Percentiles rank a stretch among this genome's conserved stretches.
Evolutionary conservation across 2,888 invertebrate genomes (phyloP).

Genomic region (Caenorhabditis sp.): DNA sequence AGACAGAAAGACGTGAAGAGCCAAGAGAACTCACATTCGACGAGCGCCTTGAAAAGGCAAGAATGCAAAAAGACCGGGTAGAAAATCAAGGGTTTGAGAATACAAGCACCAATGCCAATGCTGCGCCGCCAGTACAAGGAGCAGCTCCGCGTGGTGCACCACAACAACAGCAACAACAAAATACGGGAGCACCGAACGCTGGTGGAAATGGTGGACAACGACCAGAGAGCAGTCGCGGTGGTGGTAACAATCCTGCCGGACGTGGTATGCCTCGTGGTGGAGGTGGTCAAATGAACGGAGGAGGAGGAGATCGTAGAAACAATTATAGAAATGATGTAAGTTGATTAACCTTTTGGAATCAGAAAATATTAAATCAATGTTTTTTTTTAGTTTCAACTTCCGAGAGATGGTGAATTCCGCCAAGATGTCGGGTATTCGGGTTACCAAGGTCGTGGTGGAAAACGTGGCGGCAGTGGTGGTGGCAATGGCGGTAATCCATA

Average conservation of each 20-base stretch:
- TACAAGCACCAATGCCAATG: neutral
- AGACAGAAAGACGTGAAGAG: conserved; percentile 20
- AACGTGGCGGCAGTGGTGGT: neutral
- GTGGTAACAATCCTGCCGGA: neutral
- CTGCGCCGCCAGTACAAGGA: neutral
- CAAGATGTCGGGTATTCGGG: neutral
- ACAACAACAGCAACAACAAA: too few species aligned
- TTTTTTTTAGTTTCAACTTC: neutral
- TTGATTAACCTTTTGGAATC: neutral
- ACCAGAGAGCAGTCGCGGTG: neutral
- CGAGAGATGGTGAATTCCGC: neutral
- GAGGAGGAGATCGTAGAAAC: neutral
- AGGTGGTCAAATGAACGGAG: neutral
- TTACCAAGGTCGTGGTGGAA: neutral
- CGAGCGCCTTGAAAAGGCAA: conserved; percentile 50
- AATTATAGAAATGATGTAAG: neutral
- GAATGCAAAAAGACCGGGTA: conserved; percentile 46
- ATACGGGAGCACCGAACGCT: neutral
- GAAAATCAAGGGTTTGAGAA: conserved; percentile 24
- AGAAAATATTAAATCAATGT: neutral
- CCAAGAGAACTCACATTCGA: conserved; percentile 54
- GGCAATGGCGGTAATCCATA: neutral
- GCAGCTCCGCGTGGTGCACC: neutral
- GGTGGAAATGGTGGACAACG: neutral
- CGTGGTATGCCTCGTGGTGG: neutral